Conservation (phyloP, 2,888 invertebrate species). For the Eupithecia tripunctaria region DNA sequence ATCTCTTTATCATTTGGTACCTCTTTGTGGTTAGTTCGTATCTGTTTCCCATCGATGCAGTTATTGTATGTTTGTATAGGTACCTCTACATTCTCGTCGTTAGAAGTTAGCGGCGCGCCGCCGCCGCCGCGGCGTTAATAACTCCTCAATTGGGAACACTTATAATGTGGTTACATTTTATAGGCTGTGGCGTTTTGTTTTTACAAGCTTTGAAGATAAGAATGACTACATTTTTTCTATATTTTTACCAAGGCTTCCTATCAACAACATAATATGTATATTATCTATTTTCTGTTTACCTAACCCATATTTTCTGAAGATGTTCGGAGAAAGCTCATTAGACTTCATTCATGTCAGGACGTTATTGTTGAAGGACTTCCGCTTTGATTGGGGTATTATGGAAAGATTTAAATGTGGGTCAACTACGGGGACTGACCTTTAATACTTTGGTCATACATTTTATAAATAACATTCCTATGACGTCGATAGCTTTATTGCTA, state of each 20-base stretch:
- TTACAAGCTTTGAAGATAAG: background rate
- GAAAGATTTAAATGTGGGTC: slow-evolving; percentile 36
- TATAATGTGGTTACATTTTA: slow-evolving; percentile 28
- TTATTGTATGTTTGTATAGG: slow-evolving; percentile 51
- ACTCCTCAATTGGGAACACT: slow-evolving; percentile 72
- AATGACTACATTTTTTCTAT: background rate
- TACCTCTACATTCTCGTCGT: slow-evolving; percentile 56
- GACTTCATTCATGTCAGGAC: slow-evolving; percentile 44
- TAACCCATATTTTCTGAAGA: slow-evolving; percentile 42
- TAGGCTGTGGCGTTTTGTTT: slow-evolving; percentile 23
- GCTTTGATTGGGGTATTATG: slow-evolving; percentile 41
- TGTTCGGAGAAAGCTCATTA: slow-evolving; percentile 55
- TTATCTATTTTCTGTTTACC: slow-evolving; percentile 36
- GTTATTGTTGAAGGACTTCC: slow-evolving; percentile 38
- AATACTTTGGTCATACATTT: slow-evolving; percentile 1
- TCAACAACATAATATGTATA: background rate
- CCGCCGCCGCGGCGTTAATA: slow-evolving; percentile 64
- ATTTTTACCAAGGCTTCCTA: slow-evolving; percentile 20
- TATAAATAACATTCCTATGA: slow-evolving; percentile 17
- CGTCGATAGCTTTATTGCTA: background rate
- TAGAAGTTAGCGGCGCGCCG: slow-evolving; percentile 55
- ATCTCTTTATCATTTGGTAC: slow-evolving; percentile 10
- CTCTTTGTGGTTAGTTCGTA: slow-evolving; percentile 19
- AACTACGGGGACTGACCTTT: slow-evolving; percentile 36
- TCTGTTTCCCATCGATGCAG: slow-evolving; percentile 29